Evolutionary conservation across 2,113 vertebrate genomes (phyloP).

Genomic region (Campylomormyrus numenius): DNA sequence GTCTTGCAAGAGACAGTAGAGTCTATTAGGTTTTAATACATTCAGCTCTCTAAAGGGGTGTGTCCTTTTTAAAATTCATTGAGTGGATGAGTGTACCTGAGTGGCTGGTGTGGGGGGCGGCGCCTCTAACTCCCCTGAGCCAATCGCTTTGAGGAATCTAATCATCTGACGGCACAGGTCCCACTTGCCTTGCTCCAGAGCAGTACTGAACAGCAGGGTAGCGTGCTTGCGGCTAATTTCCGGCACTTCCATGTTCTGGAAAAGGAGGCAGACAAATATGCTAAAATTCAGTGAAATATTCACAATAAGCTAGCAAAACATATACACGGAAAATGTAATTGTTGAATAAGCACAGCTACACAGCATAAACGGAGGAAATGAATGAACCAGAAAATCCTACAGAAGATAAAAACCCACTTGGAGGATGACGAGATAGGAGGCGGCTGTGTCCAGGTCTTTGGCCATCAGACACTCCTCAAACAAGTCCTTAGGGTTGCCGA

Average conservation of each 20-base stretch:
- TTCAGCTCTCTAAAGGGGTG: background rate
- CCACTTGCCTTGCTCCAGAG: constrained; percentile 95
- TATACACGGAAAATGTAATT: background rate
- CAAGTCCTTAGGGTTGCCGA: constrained; percentile 95
- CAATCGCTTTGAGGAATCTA: constrained; percentile 96
- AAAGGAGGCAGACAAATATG: background rate
- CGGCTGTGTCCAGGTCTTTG: constrained; percentile 93
- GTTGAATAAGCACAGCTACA: background rate
- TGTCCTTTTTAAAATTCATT: background rate
- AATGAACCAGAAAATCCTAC: background rate
- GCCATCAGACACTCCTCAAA: constrained; percentile 97
- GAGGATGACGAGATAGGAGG: constrained; percentile 93
- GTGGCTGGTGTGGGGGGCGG: constrained; percentile 85
- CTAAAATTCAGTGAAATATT: background rate
- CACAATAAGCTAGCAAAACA: background rate
- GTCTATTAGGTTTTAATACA: background rate
- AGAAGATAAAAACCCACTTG: constrained; percentile 64
- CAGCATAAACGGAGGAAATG: background rate
- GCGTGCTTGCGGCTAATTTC: constrained; percentile 94
- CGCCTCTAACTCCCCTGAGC: constrained; percentile 89
- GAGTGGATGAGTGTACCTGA: constrained; percentile 60
- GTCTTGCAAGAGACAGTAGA: background rate
- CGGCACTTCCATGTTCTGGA: constrained; percentile 94
- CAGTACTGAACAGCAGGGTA: constrained; percentile 94
- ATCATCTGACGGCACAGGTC: constrained; percentile 99